Evolutionary conservation across 2,888 invertebrate species (phyloP).

Genomic region (Parapristionchus giblindavisi): DNA sequence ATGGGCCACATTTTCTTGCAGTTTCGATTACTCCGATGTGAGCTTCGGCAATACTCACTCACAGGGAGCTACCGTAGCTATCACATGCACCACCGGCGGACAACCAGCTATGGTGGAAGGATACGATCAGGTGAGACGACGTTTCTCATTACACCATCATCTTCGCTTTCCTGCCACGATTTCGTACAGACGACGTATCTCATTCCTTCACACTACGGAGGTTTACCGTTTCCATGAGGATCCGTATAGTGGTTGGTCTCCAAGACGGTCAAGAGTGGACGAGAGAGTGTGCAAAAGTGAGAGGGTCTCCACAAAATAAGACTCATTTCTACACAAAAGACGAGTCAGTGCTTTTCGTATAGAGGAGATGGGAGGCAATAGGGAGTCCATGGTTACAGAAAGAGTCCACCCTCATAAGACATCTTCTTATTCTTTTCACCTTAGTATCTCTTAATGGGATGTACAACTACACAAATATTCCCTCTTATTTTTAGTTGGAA

Average conservation of each 20-base stretch:
- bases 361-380: too few species aligned
- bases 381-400: slow-evolving; percentile 19
- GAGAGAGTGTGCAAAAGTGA: background rate
- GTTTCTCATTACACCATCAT: background rate
- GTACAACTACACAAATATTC: too few species aligned
- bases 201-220: too few species aligned
- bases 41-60: slow-evolving; percentile 68
- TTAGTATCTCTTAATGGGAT: too few species aligned
- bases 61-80: slow-evolving; percentile 68
- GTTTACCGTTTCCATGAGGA: slow-evolving; percentile 34
- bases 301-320: slow-evolving; percentile 3
- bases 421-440: background rate
- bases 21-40: slow-evolving; percentile 68
- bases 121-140: slow-evolving; percentile 62
- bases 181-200: too few species aligned
- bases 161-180: background rate
- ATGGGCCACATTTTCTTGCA: too few species aligned
- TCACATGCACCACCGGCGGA: slow-evolving; percentile 68
- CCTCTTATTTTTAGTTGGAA: too few species aligned
- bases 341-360: slow-evolving; percentile 29
- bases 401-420: slow-evolving; percentile 1
- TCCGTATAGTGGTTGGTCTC: slow-evolving; percentile 25
- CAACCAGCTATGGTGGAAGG: slow-evolving; percentile 69
- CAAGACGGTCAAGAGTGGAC: background rate
- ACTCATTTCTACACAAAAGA: slow-evolving; percentile 17